Evolutionary conservation across 2,113 vertebrate species (phyloP).

Genomic region (Protomyctophum bolini): DNA sequence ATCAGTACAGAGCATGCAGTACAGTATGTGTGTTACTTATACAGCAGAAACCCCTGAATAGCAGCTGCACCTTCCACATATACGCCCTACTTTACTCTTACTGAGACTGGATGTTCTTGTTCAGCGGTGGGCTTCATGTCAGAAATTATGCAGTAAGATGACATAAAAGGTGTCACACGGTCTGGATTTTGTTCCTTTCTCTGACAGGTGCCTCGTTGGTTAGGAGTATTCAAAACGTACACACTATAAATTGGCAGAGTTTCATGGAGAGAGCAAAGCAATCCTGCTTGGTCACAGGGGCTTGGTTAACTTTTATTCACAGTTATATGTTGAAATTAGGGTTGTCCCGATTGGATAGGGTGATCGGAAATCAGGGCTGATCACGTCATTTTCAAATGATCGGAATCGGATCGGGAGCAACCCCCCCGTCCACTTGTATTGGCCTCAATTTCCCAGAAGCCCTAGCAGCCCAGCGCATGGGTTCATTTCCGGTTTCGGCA

Average conservation of each 20-base stretch:
- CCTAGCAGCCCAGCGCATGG: too few species aligned
- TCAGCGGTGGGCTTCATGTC: constrained; percentile 17
- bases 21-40: constrained; percentile 14
- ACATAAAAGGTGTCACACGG: constrained; percentile 33
- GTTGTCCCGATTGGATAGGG: background rate
- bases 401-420: too few species aligned
- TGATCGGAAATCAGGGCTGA: too few species aligned
- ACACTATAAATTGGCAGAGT: background rate
- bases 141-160: constrained; percentile 23
- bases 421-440: too few species aligned
- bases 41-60: constrained; percentile 52
- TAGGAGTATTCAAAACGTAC: constrained; percentile 20
- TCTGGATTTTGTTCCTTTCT: constrained; percentile 20
- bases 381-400: too few species aligned
- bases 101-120: constrained; percentile 25
- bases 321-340: constrained; percentile 8
- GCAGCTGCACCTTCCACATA: constrained; percentile 47
- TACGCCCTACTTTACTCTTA: constrained; percentile 33
- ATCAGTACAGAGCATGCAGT: constrained; percentile 39
- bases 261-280: constrained; percentile 13
- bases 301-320: background rate
- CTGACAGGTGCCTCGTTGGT: constrained; percentile 34
- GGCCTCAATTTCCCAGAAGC: too few species aligned
- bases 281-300: constrained; percentile 6
- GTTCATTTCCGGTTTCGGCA: too few species aligned